Base-by-base conservation (phyloP, 2,888 invertebrate species). In the Dermolepida albohirtum region DNA sequence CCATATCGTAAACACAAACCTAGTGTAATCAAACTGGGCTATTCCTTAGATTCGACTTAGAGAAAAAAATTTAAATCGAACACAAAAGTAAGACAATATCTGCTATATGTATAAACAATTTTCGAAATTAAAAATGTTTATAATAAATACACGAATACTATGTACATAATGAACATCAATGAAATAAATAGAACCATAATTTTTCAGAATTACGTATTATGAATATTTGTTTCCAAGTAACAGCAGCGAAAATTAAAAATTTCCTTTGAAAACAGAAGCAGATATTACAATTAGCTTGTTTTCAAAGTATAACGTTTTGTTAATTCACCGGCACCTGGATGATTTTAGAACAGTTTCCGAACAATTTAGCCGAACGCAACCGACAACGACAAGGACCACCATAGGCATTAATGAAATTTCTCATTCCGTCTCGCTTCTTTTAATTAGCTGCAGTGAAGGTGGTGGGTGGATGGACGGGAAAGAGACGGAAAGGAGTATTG, bases 361-460 rank as follows among this genome's bases (percentile, higher is more conserved):
- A 44, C 47, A 12, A 34, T 44, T 34, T 12, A 59, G 29, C 44
- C 16, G 59, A 34, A 14, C 34, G 51, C 51, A 29, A 44, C 43
- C 22, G 50, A 34, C 43, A 71, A 72, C 70, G 72, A 72, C 71
- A 69, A 73, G 70, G 72, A 73, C 70, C 70, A 73, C 70, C 72
- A 70, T 59, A 62, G 73, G 71, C 74, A 72, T 74, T 74, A 74
- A 74, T 77, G 75, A 76, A 76, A 76, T 77, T 76, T 75, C 75
- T 75, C 75, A 73, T 73, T 75, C 75, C 72, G 72, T 74, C 74
- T 73, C 73, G 72, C 73, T 72, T 71, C 72, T 73, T 74, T 74
- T 74, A 74, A 74, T 74, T 74, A 74, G 74, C 71, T 66, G 68
- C 65, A 39, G 59, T 65, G 62, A 68, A 50, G 63, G 49, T 62